These are phyloP conservation scores for Acipenser oxyrinchus DNA, from an alignment of 2,797 vertebrate genomes.

Conservation along the genomic window DNA sequence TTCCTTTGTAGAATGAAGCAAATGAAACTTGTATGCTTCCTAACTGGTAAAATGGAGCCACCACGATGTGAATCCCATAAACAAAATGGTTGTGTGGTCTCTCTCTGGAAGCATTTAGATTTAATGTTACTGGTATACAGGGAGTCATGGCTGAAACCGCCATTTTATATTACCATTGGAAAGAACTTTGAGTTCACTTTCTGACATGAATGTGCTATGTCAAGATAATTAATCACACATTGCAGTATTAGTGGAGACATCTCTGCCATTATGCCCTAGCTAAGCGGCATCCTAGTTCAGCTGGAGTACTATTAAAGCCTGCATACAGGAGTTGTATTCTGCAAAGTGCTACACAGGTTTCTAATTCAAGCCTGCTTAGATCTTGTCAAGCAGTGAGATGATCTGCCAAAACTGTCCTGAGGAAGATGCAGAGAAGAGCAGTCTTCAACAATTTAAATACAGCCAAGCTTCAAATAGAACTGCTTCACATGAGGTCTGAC, in stretches of 20 bases:
- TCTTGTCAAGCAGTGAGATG: constrained; percentile 9
- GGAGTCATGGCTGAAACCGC: constrained; percentile 53
- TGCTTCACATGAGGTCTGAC: constrained; percentile 45
- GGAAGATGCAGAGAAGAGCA: constrained; percentile 5
- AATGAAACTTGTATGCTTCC: too few species aligned
- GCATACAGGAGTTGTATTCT: not conserved
- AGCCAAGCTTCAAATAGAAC: constrained; percentile 31
- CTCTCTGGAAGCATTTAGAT: constrained; percentile 50
- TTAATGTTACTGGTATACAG: constrained; percentile 43
- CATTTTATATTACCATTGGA: constrained; percentile 54
- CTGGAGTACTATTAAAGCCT: not conserved
- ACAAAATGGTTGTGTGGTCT: constrained; percentile 7
- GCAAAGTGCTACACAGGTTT: not conserved
- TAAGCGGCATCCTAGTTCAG: constrained; percentile 40
- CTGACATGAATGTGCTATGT: constrained; percentile 62
- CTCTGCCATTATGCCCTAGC: constrained; percentile 33
- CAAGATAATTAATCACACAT: constrained; percentile 58
- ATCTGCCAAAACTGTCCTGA: not conserved
- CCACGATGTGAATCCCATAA: too few species aligned
- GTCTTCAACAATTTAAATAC: constrained; percentile 4
- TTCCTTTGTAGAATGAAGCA: too few species aligned
- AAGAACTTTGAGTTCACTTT: constrained; percentile 53
- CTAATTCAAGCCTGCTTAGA: not conserved
- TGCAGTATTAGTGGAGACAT: constrained; percentile 22
- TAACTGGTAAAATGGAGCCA: too few species aligned